Evolutionary conservation across 2,113 vertebrate genomes (phyloP), one percentile per base, ranked within the genome.

Genomic region (Otus sunia): DNA sequence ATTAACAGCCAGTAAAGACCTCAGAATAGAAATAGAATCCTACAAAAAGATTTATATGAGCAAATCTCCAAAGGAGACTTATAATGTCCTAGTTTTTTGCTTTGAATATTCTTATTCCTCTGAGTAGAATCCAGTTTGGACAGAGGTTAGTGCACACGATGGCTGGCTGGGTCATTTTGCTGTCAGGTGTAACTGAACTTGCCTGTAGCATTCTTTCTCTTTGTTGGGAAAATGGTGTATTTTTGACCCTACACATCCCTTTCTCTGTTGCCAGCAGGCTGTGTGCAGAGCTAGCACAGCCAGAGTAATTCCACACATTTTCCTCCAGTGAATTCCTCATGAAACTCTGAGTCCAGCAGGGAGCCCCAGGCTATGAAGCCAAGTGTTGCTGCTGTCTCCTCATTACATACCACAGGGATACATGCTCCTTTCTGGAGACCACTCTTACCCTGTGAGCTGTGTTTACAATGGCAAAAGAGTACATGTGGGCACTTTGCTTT

Each of bases 1-100:
- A 96, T 95, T 89, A 97, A 86, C 91, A 92, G 68, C 47, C 36
- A 80, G 73, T 37, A 62, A 92, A 79, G 55, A 94, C 75, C 84
- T 93, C 16, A 32, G 60, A 52, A 26, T 19, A 97, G 79, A 90
- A 84, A 73, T 10, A 49, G 32, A 75, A 68, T 73, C 25, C 29
- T 39, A 60, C 69, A 41, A 32, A 96, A 95, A 55, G 9, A 87
- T 37, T 85, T 89, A 37, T n/a, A 55, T 41, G 69, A 92, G 53
- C 53, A 92, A 69, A 85, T 89, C 83, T 88, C 92, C 37, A 23
- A 78, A 87, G 52, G 22, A 86, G 53, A 62, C 9, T 85, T 94
- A 15, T 36, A 39, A 37, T 72, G 84, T 68, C 62, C 83, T 85
- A 66, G 19, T 73, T 95, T 95, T 94, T 77, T 11, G 84, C n/a